Evolutionary conservation across 2,888 invertebrate species (phyloP).

Genomic region (Drosophila formosana): DNA sequence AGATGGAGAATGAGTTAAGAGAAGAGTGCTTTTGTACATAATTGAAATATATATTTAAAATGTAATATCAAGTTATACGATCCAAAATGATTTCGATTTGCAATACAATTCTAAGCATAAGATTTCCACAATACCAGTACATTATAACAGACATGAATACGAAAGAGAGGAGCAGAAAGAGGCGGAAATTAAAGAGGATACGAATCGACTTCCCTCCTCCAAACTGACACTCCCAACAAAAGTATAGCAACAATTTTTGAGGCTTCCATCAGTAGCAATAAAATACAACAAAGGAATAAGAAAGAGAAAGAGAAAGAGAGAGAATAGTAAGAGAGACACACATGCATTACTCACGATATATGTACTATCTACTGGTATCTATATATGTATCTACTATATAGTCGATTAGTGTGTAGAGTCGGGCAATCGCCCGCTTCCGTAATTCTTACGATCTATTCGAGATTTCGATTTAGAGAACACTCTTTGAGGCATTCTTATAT

Average conservation of each 20-base stretch:
- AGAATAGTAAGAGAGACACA: constrained; percentile 11
- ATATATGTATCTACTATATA: constrained; percentile 20
- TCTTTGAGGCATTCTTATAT: constrained; percentile 33
- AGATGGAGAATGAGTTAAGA: not conserved
- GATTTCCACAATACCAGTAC: constrained; percentile 66
- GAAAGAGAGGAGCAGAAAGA: not conserved
- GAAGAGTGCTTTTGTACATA: constrained; percentile 56
- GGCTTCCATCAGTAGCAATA: constrained; percentile 67
- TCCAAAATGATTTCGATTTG: constrained; percentile 60
- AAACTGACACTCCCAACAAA: constrained; percentile 18
- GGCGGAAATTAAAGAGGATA: not conserved
- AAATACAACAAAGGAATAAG: constrained; percentile 10
- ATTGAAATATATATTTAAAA: constrained; percentile 15
- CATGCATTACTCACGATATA: constrained; percentile 4
- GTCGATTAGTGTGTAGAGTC: constrained; percentile 36
- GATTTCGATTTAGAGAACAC: constrained; percentile 18
- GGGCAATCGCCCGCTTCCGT: constrained; percentile 19
- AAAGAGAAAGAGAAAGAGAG: constrained; percentile 1
- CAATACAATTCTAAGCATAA: constrained; percentile 65
- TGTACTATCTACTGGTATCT: constrained; percentile 13
- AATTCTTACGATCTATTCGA: constrained; percentile 25
- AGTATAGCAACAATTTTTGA: constrained; percentile 62
- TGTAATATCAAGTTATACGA: constrained; percentile 36
- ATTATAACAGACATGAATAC: constrained; percentile 18
- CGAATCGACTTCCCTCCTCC: not conserved